Base-by-base conservation (phyloP, 1,140 invertebrate genomes). In the Eulimnadia texana region DNA sequence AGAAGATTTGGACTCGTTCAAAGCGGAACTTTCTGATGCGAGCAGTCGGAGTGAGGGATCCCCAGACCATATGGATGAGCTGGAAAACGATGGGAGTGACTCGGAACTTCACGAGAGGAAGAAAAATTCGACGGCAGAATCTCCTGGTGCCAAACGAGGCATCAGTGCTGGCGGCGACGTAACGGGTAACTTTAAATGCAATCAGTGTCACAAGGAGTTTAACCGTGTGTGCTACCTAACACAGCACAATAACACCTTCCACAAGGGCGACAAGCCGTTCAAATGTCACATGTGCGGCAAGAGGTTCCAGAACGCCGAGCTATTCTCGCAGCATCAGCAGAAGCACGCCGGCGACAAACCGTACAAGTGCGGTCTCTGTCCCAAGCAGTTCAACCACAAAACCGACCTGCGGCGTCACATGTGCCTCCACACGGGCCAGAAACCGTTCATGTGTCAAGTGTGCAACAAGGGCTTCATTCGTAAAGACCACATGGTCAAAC, bases 401-500 rank as follows among this genome's bases (percentile, higher is more conserved):
- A 93, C 91, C 28, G 91, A 95, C 71, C 75, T 94, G 64, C 80
- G 89, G 20, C 78, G 91, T 50, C 91, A 96, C 72, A 82, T 86
- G 75, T 89, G 88, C 68, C 80, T 90, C 50, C 90, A 94, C 72
- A 74, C 76, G 1, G 77, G 78, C 0, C 67, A 88, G 82, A 61
- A 86, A 82, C 89, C 90, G 13, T 91, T 85, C 71, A 75, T 80
- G 52, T 94, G 90, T 74, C 77, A 81, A 59, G 79, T 79, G 33
- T 93, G 90, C 70, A 80, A 81, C 51, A 95, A 94, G 73, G 86
- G 88, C 23, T 94, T 94, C 73, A 93, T 90, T 65, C 81, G 93
- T 56, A 91, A 93, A 72, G 93, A 96, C 72, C 93, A 96, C 72
- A 88, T 95, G 86, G 80, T 89, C 61, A 96, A 96, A 73, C 93